Conservation (phyloP, 2,888 invertebrate species). For the Dugesia japonica region DNA sequence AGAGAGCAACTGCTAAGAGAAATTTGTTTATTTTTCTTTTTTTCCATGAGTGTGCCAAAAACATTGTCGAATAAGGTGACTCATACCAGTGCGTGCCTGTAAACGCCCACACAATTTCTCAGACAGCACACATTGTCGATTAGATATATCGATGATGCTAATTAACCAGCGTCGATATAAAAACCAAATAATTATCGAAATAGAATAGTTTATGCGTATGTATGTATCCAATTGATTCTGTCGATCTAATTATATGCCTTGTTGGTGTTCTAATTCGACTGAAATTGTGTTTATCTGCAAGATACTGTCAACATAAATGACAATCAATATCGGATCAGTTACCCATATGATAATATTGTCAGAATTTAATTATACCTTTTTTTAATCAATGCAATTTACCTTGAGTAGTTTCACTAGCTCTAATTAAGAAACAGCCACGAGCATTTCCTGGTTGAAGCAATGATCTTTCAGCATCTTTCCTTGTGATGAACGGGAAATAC, state of each 20-base stretch:
- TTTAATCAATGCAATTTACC: conserved; percentile 53
- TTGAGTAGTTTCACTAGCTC: conserved; percentile 88
- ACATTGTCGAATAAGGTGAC: not conserved
- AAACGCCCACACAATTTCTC: not conserved
- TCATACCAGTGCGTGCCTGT: not conserved
- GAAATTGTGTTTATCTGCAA: conserved; percentile 12
- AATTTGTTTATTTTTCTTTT: conserved; percentile 5
- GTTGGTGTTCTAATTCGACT: not conserved
- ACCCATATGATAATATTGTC: not conserved
- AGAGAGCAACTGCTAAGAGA: not conserved
- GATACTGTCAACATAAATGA: conserved; percentile 8
- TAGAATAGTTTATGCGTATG: not conserved
- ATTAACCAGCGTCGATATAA: not conserved
- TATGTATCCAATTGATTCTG: conserved; percentile 15
- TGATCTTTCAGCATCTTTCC: conserved; percentile 86
- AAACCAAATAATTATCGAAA: conserved; percentile 11
- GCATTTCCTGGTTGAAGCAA: conserved; percentile 71
- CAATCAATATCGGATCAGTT: conserved; percentile 20
- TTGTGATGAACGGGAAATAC: conserved; percentile 88
- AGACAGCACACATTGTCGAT: conserved; percentile 15
- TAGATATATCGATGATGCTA: not conserved
- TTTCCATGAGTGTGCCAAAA: not conserved
- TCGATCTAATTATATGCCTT: conserved; percentile 9
- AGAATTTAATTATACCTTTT: conserved; percentile 34
- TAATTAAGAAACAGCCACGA: conserved; percentile 77